These are phyloP conservation scores for Noctua janthe DNA, from an alignment of 2,888 invertebrate genomes.

Conservation along the genomic window DNA sequence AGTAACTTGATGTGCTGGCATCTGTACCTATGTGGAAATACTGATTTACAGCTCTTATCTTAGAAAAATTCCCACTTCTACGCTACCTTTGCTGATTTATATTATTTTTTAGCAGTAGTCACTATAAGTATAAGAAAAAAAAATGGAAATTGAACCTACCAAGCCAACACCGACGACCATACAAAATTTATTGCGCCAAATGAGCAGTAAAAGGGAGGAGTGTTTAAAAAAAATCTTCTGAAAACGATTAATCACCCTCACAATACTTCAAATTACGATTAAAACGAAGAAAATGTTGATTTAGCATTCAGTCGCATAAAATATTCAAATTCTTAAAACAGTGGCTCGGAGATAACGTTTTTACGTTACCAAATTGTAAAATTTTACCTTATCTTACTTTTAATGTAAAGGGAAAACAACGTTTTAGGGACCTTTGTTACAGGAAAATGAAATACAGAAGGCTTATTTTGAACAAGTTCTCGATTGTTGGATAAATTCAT, in stretches of 20 bases:
- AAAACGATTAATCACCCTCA: constrained; percentile 38
- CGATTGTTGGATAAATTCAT: neutral
- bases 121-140: neutral
- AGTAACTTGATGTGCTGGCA: too few species aligned
- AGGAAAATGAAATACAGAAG: constrained; percentile 11
- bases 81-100: neutral
- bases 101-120: neutral
- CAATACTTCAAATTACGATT: constrained; percentile 53
- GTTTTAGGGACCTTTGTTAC: constrained; percentile 45
- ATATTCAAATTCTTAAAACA: constrained; percentile 76
- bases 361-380: constrained; percentile 68
- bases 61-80: neutral
- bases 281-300: constrained; percentile 65
- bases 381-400: constrained; percentile 68
- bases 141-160: neutral
- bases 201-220: neutral
- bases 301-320: constrained; percentile 68
- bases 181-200: constrained; percentile 14
- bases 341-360: constrained; percentile 70
- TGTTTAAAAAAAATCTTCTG: neutral
- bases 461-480: neutral
- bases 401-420: constrained; percentile 69
- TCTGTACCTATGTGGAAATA: neutral
- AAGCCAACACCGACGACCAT: neutral
- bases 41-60: neutral